Conservation (phyloP, 1,140 invertebrate genomes). For the Samia ricini region DNA sequence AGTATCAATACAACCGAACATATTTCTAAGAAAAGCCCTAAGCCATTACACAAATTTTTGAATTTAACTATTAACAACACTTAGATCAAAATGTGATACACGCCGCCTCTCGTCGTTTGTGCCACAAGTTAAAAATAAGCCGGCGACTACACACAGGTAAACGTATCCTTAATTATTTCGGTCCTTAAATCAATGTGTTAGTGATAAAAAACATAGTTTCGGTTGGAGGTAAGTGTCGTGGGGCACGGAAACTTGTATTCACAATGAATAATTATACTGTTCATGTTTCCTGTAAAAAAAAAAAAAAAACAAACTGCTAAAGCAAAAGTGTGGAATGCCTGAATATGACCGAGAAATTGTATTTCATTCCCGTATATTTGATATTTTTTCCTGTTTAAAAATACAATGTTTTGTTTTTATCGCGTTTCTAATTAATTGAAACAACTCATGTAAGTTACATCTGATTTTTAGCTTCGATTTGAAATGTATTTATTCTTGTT, state of each 20-base stretch:
- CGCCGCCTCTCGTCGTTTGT: no score
- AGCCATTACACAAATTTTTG: no score
- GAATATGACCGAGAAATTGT: not conserved
- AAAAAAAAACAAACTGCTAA: slow-evolving; percentile 2
- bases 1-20: no score
- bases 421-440: not conserved
- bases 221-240: not conserved
- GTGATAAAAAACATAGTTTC: slow-evolving; percentile 2
- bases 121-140: no score
- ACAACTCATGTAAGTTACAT: not conserved
- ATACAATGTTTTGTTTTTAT: not conserved
- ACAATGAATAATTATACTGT: slow-evolving; percentile 13
- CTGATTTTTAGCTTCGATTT: not conserved
- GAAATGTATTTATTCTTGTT: not conserved
- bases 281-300: slow-evolving; percentile 6
- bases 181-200: slow-evolving; percentile 36
- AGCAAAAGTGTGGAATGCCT: not conserved
- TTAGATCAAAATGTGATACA: no score
- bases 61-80: no score
- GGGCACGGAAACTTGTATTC: not conserved
- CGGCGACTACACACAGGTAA: not conserved
- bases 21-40: no score
- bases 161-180: slow-evolving; percentile 27
- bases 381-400: not conserved
- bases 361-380: not conserved